Conservation (phyloP, 2,113 vertebrate genomes). For the Zapornia atra region DNA sequence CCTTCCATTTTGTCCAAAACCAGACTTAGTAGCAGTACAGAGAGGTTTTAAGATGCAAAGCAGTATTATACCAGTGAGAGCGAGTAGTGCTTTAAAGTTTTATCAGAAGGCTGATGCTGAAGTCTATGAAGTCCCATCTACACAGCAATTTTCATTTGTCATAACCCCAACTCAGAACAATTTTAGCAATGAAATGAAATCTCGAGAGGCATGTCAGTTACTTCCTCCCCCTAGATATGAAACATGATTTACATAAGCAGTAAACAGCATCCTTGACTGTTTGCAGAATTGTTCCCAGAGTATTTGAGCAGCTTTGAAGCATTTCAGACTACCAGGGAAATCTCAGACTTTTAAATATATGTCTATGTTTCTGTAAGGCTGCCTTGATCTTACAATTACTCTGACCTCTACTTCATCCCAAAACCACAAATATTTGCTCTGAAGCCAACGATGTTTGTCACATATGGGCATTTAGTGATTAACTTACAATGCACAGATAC, state of each 20-base stretch:
- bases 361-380: neutral
- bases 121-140: neutral
- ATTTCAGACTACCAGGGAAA: neutral
- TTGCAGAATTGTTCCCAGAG: neutral
- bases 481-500: no score
- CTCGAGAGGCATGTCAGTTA: neutral
- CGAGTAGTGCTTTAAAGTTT: neutral
- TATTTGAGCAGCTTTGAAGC: neutral
- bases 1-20: neutral
- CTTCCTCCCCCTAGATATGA: neutral
- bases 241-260: neutral
- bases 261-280: neutral
- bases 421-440: neutral
- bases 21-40: neutral
- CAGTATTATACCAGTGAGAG: neutral
- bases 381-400: neutral
- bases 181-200: neutral
- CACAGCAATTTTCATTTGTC: neutral
- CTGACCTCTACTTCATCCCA: neutral
- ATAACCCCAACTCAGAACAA: neutral
- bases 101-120: neutral
- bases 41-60: neutral
- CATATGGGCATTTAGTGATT: no score
- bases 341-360: neutral
- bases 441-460: neutral